Base-by-base conservation (phyloP, 1,140 invertebrate species). In the Zaprionus gabonicus region DNA sequence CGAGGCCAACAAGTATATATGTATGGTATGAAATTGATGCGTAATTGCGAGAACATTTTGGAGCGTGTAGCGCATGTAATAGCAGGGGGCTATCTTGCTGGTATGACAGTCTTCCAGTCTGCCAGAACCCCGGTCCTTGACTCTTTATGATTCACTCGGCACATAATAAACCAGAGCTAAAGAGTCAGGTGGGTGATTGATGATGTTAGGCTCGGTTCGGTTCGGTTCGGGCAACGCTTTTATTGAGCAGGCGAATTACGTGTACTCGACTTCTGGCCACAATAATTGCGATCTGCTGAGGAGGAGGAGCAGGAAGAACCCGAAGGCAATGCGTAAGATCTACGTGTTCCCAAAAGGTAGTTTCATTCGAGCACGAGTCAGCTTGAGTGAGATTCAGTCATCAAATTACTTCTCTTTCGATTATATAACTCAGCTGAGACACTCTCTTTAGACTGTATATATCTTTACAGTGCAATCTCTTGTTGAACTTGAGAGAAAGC, bases 11-110 rank as follows among this genome's bases (percentile, higher is more conserved):
- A 34, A 27, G 20, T 20, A 51, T 59, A 59, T 63, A 25, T 17
- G 23, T 63, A 25, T 17, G 23, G 58, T 63, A 38, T 13, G 17
- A 73, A 62, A 46, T 51, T 66, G 65, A 53, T 75, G 53, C 10
- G 74, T 57, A 70, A 70, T 84, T 77, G 51, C 20, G 67, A 28
- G 1, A 76, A 67, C 63, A 82, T 83, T 76, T 67, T 83, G 69
- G 81, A 83, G 81, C 81, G 81, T 83, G 81, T 83, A 83, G 72
- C 69, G 67, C 81, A 76, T 65, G 72, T 83, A 83, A 83, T 83
- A 55, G 68, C 46, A 51, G 46, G 46, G 41, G 15, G 38, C 41
- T 7, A 15, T 2, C 5, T 44, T 44, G n/a, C 41, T 17, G 41
- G 6, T 46, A n/a, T 46, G 41, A 7, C 7, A 9, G 6, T 17